phyloP scores from a whole-genome alignment of 2,113 vertebrate species.

The Lagopus muta region DNA sequence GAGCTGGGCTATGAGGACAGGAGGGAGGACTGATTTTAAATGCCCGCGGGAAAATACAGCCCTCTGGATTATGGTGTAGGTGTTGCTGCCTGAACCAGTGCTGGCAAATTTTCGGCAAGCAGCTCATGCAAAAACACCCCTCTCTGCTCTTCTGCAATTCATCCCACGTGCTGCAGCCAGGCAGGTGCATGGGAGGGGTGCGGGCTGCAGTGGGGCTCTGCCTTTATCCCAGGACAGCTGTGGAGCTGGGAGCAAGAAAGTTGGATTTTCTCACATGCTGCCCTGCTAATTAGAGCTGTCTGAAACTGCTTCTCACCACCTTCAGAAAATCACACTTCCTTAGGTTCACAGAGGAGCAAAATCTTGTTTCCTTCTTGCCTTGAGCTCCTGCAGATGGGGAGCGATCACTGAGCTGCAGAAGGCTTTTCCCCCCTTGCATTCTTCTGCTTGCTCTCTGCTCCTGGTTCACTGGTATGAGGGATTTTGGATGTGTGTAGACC shows the following conservation, averaged over 20 bases:
- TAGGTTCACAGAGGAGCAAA: slow-evolving; percentile 15
- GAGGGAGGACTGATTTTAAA: slow-evolving; percentile 7
- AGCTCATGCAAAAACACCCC: slow-evolving; percentile 35
- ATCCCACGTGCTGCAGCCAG: not conserved
- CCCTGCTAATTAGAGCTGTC: slow-evolving; percentile 49
- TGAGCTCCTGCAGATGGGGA: slow-evolving; percentile 9
- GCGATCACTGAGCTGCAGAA: not conserved
- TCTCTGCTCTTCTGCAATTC: not conserved
- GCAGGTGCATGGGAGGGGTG: not conserved
- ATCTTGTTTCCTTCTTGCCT: slow-evolving; percentile 18
- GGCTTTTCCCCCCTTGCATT: not conserved
- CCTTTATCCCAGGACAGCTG: slow-evolving; percentile 27
- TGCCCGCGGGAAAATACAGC: slow-evolving; percentile 36
- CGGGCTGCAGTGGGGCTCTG: not conserved
- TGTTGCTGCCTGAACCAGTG: slow-evolving; percentile 62
- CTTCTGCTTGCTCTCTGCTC: not conserved
- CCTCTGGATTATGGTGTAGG: slow-evolving; percentile 53
- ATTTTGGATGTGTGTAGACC: not conserved
- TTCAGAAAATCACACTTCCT: slow-evolving; percentile 64
- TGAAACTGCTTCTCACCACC: slow-evolving; percentile 63
- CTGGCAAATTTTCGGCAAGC: not conserved
- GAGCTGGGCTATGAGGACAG: not conserved
- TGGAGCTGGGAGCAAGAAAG: slow-evolving; percentile 5
- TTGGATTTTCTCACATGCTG: not conserved
- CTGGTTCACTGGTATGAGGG: not conserved